Percentiles rank a stretch among this genome's conserved stretches.
Evolutionary conservation across 2,797 vertebrate genomes (phyloP).

Genomic region (Cyprinella venusta): DNA sequence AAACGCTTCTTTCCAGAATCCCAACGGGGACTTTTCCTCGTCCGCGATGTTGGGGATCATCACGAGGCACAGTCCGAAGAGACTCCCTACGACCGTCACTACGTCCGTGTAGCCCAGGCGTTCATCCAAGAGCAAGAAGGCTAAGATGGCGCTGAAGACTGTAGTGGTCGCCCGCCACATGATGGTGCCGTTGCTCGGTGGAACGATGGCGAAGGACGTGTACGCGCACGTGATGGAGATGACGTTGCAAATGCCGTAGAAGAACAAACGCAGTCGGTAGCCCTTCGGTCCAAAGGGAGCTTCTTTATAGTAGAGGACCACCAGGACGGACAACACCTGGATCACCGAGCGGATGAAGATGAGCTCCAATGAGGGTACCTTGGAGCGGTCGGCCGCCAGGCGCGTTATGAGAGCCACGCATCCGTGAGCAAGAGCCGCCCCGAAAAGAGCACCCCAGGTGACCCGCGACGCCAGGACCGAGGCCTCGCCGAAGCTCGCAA

Average conservation of each 20-base stretch:
- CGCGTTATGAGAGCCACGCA: constrained; percentile 95
- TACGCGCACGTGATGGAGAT: constrained; percentile 99
- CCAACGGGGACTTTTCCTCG: constrained; percentile 87
- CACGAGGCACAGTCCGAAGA: constrained; percentile 93
- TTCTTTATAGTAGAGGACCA: constrained; percentile 92
- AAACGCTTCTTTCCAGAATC: constrained; percentile 97
- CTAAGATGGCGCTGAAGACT: constrained; percentile 92
- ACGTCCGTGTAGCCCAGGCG: constrained; percentile 88
- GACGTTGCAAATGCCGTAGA: constrained; percentile 96
- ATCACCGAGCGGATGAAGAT: constrained; percentile 97
- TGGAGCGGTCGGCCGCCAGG: constrained; percentile 92
- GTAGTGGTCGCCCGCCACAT: constrained; percentile 99
- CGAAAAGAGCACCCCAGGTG: constrained; percentile 93
- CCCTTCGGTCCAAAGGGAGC: constrained; percentile 93
- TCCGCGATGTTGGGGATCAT: constrained; percentile 95
- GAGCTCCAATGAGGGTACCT: constrained; percentile 95
- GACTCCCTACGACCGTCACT: constrained; percentile 88
- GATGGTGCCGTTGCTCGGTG: constrained; percentile 95
- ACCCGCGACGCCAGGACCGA: constrained; percentile 87
- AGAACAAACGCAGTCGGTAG: constrained; percentile 91
- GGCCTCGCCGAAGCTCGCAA: constrained; percentile 87
- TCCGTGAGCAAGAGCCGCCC: constrained; percentile 92
- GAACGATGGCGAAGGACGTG: constrained; percentile 95
- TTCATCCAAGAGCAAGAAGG: constrained; percentile 93
- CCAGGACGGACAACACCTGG: constrained; percentile 90